phyloP scores from a whole-genome alignment of 2,797 vertebrate genomes.

The Halcyon smyrnensis region DNA sequence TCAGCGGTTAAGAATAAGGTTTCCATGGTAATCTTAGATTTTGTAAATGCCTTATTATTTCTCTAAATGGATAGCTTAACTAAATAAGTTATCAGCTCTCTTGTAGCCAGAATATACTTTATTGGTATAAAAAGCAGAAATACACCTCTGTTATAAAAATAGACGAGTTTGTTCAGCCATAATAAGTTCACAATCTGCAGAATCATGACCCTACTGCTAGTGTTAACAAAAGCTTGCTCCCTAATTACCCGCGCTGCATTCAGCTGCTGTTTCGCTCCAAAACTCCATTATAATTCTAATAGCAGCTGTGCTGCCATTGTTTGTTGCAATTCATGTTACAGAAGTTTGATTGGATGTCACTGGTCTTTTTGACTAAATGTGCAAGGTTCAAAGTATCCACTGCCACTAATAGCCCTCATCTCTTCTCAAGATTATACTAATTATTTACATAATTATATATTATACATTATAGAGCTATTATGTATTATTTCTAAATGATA shows the following conservation, averaged over 20 bases:
- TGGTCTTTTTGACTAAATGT: constrained; percentile 73
- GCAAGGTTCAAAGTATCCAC: constrained; percentile 69
- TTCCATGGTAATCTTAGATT: constrained; percentile 82
- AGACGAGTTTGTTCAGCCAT: constrained; percentile 78
- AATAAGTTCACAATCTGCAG: constrained; percentile 82
- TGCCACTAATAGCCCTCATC: constrained; percentile 55
- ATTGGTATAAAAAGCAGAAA: constrained; percentile 76
- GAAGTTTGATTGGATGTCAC: constrained; percentile 62
- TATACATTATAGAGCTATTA: constrained; percentile 54
- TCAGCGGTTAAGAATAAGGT: constrained; percentile 77
- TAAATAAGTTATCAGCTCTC: constrained; percentile 85
- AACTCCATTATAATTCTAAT: constrained; percentile 84
- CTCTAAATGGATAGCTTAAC: constrained; percentile 87
- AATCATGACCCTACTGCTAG: constrained; percentile 84
- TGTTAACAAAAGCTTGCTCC: constrained; percentile 85
- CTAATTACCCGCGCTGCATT: constrained; percentile 88
- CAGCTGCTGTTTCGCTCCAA: constrained; percentile 83
- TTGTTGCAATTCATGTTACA: constrained; percentile 71
- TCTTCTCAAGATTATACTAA: constrained; percentile 63
- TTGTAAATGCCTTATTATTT: constrained; percentile 79
- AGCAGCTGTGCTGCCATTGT: constrained; percentile 75
- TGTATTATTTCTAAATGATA: constrained; percentile 63
- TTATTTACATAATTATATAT: constrained; percentile 70
- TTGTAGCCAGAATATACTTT: constrained; percentile 71
- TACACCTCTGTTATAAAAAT: constrained; percentile 77